phyloP scores from a whole-genome alignment of 2,797 vertebrate species.

The Etheostoma nigrum region DNA sequence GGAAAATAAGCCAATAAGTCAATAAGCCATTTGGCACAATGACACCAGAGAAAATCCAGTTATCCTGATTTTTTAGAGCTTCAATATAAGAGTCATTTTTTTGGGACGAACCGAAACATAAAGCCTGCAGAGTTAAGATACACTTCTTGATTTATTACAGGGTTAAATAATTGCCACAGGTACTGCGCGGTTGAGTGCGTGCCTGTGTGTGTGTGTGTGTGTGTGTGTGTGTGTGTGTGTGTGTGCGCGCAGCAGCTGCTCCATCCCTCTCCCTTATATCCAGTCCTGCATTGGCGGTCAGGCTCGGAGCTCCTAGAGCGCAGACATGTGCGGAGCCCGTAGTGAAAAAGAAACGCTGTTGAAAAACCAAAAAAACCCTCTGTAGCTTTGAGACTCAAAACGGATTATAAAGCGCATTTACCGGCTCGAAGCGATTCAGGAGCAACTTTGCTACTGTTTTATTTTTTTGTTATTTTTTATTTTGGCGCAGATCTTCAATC shows the following conservation, averaged over 20 bases:
- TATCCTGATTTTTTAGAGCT: background rate
- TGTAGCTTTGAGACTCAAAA: background rate
- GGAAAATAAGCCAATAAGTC: background rate
- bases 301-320: conserved; percentile 43
- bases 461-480: accelerated
- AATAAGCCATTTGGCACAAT: background rate
- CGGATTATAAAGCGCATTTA: background rate
- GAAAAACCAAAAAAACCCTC: background rate
- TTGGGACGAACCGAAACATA: background rate
- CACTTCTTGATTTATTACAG: conserved; percentile 28
- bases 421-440: background rate
- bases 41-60: background rate
- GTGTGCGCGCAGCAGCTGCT: conserved; percentile 24
- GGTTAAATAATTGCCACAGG: background rate
- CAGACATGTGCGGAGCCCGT: conserved; percentile 41
- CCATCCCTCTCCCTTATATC: background rate
- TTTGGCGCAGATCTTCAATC: conserved; percentile 31
- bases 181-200: conserved; percentile 1
- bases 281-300: conserved; percentile 52
- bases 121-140: background rate
- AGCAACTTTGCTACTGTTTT: conserved; percentile 54
- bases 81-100: background rate
- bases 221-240: conserved; percentile 1
- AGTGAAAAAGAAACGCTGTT: conserved; percentile 23
- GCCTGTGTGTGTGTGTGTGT: background rate